A percentile compares a stretch with the other conserved stretches of the same genome.
Conservation (phyloP, 23 tunicate species). For the Botrylloides violaceus region DNA sequence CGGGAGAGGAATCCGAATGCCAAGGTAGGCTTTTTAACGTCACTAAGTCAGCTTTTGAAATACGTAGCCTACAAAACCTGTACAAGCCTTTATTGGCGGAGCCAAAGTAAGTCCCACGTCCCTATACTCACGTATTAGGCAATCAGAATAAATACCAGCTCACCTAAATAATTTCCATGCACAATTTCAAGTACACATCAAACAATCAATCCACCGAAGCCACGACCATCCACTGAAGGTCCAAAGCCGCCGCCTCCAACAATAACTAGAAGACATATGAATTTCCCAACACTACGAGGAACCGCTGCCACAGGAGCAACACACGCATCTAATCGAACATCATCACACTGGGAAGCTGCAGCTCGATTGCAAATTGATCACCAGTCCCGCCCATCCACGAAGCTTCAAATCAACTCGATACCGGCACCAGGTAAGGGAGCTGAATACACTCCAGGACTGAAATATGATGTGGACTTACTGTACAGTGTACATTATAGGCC, state of each 20-base stretch:
- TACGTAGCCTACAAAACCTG: neutral
- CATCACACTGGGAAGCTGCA: slow-evolving; percentile 19
- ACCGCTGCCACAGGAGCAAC: slow-evolving; percentile 10
- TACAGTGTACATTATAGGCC: too few relatives aligned
- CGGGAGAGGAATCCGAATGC: slow-evolving; percentile 77
- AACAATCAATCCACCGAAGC: slow-evolving; percentile 3
- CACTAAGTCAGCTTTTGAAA: too few relatives aligned
- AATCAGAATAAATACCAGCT: too few relatives aligned
- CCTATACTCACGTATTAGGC: too few relatives aligned
- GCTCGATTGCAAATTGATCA: slow-evolving; percentile 9
- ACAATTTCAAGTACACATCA: slow-evolving; percentile 23
- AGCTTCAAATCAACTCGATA: slow-evolving; percentile 10
- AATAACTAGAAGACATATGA: neutral
- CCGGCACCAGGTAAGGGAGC: slow-evolving; percentile 24
- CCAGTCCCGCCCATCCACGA: slow-evolving; percentile 11
- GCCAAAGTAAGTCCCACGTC: neutral
- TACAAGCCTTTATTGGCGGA: neutral
- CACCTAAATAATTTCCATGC: too few relatives aligned
- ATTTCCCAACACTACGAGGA: slow-evolving; percentile 1
- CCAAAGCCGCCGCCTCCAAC: slow-evolving; percentile 9
- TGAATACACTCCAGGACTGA: too few relatives aligned
- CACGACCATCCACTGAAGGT: slow-evolving; percentile 24
- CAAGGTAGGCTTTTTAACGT: slow-evolving; percentile 56
- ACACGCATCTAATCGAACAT: neutral
- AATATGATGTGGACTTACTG: too few relatives aligned